phyloP scores from a whole-genome alignment of 2,797 vertebrate species.

The Thaleichthys pacificus region DNA sequence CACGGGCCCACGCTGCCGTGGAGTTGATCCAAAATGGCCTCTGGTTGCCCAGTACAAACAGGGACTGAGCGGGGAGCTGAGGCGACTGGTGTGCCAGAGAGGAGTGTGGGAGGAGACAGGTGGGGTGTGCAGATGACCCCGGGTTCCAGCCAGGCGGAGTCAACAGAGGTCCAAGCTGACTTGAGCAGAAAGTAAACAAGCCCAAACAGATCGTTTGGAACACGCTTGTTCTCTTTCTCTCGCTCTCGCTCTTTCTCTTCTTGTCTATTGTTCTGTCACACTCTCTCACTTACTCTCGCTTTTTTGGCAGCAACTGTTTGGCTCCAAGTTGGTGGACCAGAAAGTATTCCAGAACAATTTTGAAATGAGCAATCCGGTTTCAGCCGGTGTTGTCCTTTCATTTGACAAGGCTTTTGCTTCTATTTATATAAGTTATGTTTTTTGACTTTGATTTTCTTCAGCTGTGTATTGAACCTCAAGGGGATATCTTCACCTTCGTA shows the following conservation, averaged over 20 bases:
- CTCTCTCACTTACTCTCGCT: neutral
- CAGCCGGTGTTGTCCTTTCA: neutral
- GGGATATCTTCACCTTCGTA: no score
- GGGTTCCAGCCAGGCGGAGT: conserved; percentile 61
- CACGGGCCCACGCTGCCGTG: conserved; percentile 48
- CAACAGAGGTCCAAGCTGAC: conserved; percentile 63
- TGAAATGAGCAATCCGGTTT: neutral
- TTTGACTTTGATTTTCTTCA: no score
- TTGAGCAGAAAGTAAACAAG: conserved; percentile 70
- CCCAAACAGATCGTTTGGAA: conserved; percentile 57
- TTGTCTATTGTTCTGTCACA: neutral
- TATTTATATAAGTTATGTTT: no score
- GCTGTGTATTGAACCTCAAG: no score
- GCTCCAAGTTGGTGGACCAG: no score
- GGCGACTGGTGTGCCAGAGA: conserved; percentile 55
- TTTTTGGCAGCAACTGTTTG: no score
- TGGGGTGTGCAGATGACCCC: conserved; percentile 72
- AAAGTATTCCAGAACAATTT: neutral
- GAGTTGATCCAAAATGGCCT: conserved; percentile 61
- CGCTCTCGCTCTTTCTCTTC: neutral
- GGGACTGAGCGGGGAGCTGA: conserved; percentile 48
- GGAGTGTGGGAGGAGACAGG: conserved; percentile 23
- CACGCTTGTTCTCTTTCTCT: conserved; percentile 29
- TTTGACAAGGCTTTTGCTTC: neutral
- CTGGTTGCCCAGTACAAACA: conserved; percentile 59